Evolutionary conservation across 2,888 invertebrate species (phyloP).

Genomic region (Hylaea fasciaria): DNA sequence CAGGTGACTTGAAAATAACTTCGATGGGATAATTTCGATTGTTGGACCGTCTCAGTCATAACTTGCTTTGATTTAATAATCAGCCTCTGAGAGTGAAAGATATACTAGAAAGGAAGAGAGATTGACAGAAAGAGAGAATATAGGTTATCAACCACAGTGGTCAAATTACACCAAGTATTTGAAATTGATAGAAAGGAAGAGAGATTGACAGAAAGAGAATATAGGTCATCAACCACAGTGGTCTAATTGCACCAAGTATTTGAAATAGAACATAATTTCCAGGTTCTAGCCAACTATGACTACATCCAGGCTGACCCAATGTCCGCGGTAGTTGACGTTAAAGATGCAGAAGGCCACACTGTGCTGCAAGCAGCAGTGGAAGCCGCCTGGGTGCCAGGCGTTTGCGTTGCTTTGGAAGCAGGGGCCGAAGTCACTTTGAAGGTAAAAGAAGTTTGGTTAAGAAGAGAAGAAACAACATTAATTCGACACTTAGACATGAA

Average conservation of each 20-base stretch:
- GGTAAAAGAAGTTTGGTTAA: conserved; percentile 47
- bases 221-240: neutral
- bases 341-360: conserved; percentile 79
- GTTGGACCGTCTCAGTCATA: too few relatives aligned
- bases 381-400: conserved; percentile 80
- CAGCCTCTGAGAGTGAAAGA: too few relatives aligned
- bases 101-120: neutral
- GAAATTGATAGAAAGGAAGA: neutral
- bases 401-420: conserved; percentile 79
- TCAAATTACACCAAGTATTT: neutral
- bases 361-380: conserved; percentile 81
- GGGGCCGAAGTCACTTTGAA: conserved; percentile 80
- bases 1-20: conserved; percentile 59
- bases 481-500: neutral
- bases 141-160: neutral
- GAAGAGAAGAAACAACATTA: neutral
- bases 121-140: too few relatives aligned
- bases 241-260: neutral
- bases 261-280: conserved; percentile 17
- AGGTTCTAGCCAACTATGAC: conserved; percentile 72
- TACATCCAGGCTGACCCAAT: conserved; percentile 68
- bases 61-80: too few relatives aligned
- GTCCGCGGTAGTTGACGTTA: conserved; percentile 73
- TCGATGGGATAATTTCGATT: too few relatives aligned
- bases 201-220: neutral